A percentile compares a stretch with the other conserved stretches of the same genome.
Evolutionary conservation across 2,797 vertebrate species (phyloP).

Genomic region (Halcyon chelicuti): DNA sequence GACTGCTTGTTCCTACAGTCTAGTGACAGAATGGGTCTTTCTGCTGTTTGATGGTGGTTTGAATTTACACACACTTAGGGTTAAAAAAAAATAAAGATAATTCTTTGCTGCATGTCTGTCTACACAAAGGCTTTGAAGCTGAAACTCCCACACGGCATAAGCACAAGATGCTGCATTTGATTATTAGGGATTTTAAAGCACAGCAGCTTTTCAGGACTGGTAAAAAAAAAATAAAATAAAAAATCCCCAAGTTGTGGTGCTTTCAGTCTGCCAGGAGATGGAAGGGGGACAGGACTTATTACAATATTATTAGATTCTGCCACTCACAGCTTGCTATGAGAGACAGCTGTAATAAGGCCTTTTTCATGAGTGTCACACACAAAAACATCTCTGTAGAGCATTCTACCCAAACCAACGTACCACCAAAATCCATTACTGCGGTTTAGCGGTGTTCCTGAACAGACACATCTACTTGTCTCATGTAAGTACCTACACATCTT

Average conservation of each 20-base stretch:
- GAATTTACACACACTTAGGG: not conserved
- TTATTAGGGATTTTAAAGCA: not conserved
- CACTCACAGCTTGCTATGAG: not conserved
- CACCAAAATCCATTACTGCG: constrained; percentile 19
- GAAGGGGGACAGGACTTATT: not conserved
- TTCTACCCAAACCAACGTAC: not conserved
- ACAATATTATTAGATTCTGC: not conserved
- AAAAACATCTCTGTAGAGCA: not conserved
- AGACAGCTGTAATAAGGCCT: not conserved
- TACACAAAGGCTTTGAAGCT: constrained; percentile 3
- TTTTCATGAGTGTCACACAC: not conserved
- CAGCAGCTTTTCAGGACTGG: not conserved
- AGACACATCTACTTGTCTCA: not conserved
- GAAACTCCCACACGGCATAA: not conserved
- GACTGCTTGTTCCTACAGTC: not conserved
- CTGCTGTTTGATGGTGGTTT: not conserved
- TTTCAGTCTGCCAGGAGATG: not conserved
- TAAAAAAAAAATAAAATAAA: not conserved
- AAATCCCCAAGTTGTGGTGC: not conserved
- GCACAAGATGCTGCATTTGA: not conserved
- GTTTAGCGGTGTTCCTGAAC: not conserved
- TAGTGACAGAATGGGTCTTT: not conserved
- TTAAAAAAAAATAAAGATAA: not conserved
- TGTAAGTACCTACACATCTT: not conserved
- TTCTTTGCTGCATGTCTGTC: not conserved